A percentile compares a stretch with the other conserved stretches of the same genome.
Evolutionary conservation across 2,888 invertebrate genomes (phyloP).

Genomic region (Oligia strigilis): DNA sequence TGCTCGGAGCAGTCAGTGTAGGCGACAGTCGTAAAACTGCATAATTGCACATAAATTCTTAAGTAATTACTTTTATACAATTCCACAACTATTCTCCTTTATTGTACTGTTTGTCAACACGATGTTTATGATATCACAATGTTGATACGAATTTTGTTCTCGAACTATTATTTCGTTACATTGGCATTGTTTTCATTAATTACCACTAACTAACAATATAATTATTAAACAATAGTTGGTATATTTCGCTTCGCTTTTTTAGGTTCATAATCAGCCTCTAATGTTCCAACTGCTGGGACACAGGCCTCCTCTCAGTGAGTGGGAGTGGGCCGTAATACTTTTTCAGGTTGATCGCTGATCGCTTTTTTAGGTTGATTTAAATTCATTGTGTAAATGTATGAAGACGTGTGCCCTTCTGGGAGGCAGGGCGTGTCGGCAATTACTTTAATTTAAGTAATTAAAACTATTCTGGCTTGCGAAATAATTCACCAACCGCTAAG

Average conservation of each 20-base stretch:
- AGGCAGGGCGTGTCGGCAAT: slow-evolving; percentile 30
- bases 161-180: slow-evolving; percentile 17
- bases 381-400: slow-evolving; percentile 18
- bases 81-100: slow-evolving; percentile 21
- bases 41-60: slow-evolving; percentile 43
- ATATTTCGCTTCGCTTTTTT: slow-evolving; percentile 31
- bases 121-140: slow-evolving; percentile 30
- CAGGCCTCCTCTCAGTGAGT: too few species aligned
- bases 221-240: slow-evolving; percentile 33
- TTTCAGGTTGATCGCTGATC: too few species aligned
- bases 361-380: slow-evolving; percentile 17
- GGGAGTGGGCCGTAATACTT: too few species aligned
- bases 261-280: too few species aligned
- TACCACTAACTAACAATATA: slow-evolving; percentile 7
- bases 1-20: background rate
- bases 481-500: background rate
- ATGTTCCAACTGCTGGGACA: too few species aligned
- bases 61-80: slow-evolving; percentile 48
- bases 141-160: slow-evolving; percentile 43
- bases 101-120: slow-evolving; percentile 32
- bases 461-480: slow-evolving; percentile 8
- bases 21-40: slow-evolving; percentile 37
- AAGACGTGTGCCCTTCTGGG: slow-evolving; percentile 24
- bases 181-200: slow-evolving; percentile 42
- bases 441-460: slow-evolving; percentile 28